Percentiles rank a stretch among this genome's conserved stretches.
Conservation (phyloP, 2,797 vertebrate species). For the Monodelphis domestica region DNA sequence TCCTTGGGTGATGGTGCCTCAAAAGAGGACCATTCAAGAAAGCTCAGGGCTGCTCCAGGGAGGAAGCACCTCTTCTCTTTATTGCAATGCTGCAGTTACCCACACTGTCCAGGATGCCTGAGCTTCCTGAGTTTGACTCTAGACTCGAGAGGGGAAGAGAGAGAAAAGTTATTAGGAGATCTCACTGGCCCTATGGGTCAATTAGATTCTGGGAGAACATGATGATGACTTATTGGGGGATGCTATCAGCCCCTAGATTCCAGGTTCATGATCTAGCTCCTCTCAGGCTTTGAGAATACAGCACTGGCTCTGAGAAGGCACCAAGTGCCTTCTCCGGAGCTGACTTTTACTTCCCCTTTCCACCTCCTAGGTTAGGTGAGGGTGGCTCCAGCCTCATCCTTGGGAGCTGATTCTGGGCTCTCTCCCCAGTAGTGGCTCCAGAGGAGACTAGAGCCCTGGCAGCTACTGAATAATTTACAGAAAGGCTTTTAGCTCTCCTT, state of each 20-base stretch:
- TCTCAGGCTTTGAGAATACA: neutral
- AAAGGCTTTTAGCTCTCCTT: constrained; percentile 60
- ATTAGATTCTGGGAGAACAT: neutral
- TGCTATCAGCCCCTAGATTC: neutral
- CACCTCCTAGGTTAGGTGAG: neutral
- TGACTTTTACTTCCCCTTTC: neutral
- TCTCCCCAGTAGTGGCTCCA: constrained; percentile 42
- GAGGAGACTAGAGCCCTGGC: constrained; percentile 53
- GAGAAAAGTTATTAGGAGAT: neutral
- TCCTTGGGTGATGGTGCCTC: neutral
- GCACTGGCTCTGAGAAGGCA: too few species aligned
- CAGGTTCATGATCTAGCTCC: neutral
- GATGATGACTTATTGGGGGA: neutral
- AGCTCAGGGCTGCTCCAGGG: neutral
- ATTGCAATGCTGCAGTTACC: neutral
- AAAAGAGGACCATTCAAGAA: neutral
- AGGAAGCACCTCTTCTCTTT: neutral
- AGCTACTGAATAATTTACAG: constrained; percentile 78
- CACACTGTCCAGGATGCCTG: neutral
- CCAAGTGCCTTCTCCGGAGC: too few species aligned
- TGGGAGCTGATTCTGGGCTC: constrained; percentile 31
- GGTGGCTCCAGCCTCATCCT: neutral
- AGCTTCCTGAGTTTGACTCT: neutral
- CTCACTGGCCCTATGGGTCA: neutral
- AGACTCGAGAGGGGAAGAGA: neutral